Conservation (phyloP, 2,888 invertebrate species). For the Drosophila prolongata region DNA sequence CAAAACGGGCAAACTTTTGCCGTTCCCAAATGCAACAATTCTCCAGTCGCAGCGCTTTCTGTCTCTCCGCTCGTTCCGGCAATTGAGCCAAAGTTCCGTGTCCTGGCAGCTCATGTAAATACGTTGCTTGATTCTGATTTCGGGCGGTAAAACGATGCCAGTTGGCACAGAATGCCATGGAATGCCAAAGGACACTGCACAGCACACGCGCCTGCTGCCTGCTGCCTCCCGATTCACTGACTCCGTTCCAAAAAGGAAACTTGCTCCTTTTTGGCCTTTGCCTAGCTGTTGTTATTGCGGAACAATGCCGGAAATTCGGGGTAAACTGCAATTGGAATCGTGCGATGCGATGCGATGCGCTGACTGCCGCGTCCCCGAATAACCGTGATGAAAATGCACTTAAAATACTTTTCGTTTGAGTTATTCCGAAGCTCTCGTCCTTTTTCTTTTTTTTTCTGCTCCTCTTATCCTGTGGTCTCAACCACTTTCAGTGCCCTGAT, state of each 20-base stretch:
- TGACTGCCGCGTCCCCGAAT: slow-evolving; percentile 63
- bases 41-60: slow-evolving; percentile 39
- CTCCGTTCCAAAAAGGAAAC: slow-evolving; percentile 41
- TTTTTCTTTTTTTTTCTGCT: not conserved
- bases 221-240: slow-evolving; percentile 32
- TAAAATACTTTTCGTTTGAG: slow-evolving; percentile 75
- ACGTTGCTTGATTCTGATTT: slow-evolving; percentile 73
- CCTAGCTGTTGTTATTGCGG: slow-evolving; percentile 58
- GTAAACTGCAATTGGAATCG: slow-evolving; percentile 66
- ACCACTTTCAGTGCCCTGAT: slow-evolving; percentile 20
- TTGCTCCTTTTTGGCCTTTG: slow-evolving; percentile 53
- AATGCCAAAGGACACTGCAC: slow-evolving; percentile 6
- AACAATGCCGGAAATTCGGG: slow-evolving; percentile 65
- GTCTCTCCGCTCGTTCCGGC: slow-evolving; percentile 29
- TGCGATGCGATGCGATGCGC: slow-evolving; percentile 24
- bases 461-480: slow-evolving; percentile 9
- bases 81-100: slow-evolving; percentile 68
- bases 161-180: slow-evolving; percentile 54
- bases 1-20: slow-evolving; percentile 60
- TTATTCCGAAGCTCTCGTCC: slow-evolving; percentile 52
- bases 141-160: slow-evolving; percentile 68
- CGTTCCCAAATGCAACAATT: slow-evolving; percentile 61
- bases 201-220: slow-evolving; percentile 19
- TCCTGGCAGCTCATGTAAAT: slow-evolving; percentile 67
- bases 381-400: slow-evolving; percentile 79